Percentiles rank a stretch among this genome's conserved stretches.
Evolutionary conservation across 2,797 vertebrate genomes (phyloP).

Genomic region (Cygnus olor): DNA sequence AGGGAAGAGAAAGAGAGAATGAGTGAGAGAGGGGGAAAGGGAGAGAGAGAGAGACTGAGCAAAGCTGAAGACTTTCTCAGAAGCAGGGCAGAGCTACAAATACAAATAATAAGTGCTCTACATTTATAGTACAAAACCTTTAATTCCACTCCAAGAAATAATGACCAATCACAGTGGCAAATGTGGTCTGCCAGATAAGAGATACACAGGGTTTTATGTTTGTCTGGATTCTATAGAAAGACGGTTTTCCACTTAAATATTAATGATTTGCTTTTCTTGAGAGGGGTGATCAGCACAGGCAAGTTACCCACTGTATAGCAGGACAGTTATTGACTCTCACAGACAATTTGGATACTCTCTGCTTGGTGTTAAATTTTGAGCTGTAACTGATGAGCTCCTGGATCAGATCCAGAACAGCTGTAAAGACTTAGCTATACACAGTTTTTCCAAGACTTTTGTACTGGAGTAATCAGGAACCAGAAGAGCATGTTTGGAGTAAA

Average conservation of each 20-base stretch:
- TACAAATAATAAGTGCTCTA: background rate
- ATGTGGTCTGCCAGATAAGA: background rate
- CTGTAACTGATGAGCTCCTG: rapidly evolving
- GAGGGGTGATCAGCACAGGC: background rate
- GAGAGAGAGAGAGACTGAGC: background rate
- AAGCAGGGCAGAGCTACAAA: background rate
- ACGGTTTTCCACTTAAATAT: background rate
- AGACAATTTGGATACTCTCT: background rate
- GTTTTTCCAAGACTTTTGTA: background rate
- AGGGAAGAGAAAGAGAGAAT: background rate
- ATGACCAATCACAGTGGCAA: background rate
- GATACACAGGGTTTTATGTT: background rate
- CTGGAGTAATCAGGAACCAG: background rate
- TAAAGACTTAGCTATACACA: background rate
- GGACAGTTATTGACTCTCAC: background rate
- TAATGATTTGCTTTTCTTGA: background rate
- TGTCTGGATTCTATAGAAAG: background rate
- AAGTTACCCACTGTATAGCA: rapidly evolving
- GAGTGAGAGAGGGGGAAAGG: too few species aligned
- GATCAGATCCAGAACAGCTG: background rate
- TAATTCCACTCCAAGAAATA: background rate
- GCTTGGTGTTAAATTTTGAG: background rate
- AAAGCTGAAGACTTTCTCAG: background rate
- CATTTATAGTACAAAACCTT: background rate
- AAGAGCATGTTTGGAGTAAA: background rate